A percentile compares a stretch with the other conserved stretches of the same genome.
These are phyloP conservation scores for Halcyon badia DNA, from an alignment of 2,797 vertebrate species.

Conservation along the genomic window DNA sequence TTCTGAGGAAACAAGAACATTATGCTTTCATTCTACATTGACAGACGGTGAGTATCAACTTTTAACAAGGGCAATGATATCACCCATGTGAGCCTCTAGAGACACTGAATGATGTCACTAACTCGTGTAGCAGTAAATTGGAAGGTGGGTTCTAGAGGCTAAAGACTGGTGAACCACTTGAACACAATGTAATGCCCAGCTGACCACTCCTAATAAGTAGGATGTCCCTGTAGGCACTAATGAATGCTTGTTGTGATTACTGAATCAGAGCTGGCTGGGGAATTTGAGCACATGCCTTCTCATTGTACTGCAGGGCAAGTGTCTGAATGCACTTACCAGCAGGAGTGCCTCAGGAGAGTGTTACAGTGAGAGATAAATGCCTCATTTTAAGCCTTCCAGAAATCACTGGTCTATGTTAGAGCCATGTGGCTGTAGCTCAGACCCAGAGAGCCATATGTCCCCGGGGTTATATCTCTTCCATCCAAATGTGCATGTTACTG, in stretches of 20 bases:
- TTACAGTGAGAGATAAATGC: conserved; percentile 3
- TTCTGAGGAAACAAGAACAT: neutral
- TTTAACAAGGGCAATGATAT: neutral
- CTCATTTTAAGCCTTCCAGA: conserved; percentile 5
- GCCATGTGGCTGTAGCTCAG: neutral
- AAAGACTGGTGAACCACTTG: neutral
- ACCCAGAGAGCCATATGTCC: neutral
- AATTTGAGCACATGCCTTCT: conserved; percentile 11
- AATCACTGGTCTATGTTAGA: conserved; percentile 3
- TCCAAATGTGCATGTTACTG: neutral
- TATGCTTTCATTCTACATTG: neutral
- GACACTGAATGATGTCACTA: neutral
- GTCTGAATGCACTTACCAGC: conserved; percentile 8
- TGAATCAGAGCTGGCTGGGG: conserved; percentile 47
- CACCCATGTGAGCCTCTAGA: neutral
- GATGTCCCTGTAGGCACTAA: conserved; percentile 35
- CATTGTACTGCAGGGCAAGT: conserved; percentile 14
- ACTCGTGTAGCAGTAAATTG: neutral
- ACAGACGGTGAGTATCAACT: neutral
- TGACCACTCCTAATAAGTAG: conserved; percentile 62
- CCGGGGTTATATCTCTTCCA: neutral
- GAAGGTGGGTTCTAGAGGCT: neutral
- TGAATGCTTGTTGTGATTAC: conserved; percentile 57
- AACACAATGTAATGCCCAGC: conserved; percentile 15
- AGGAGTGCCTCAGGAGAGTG: neutral